A percentile compares a stretch with the other conserved stretches of the same genome.
These are phyloP conservation scores for Melangyna quadrimaculata DNA, from an alignment of 2,888 invertebrate species.

Conservation along the genomic window DNA sequence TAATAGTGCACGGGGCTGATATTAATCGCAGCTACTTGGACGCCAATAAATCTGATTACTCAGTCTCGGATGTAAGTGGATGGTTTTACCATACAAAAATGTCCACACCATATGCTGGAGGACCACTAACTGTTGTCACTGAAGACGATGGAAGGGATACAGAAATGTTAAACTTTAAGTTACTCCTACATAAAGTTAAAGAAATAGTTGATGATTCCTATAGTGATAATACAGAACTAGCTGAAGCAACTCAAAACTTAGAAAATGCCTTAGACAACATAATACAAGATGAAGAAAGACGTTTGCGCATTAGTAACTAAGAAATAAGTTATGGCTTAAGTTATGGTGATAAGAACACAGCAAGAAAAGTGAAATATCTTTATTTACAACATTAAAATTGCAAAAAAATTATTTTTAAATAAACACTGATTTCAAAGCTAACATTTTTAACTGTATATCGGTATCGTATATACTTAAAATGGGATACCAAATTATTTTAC, in stretches of 20 bases:
- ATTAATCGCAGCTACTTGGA: constrained; percentile 80
- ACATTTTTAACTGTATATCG: too few relatives aligned
- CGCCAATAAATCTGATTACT: constrained; percentile 80
- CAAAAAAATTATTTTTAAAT: constrained; percentile 41
- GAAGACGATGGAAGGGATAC: constrained; percentile 76
- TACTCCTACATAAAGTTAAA: constrained; percentile 79
- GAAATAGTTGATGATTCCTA: constrained; percentile 80
- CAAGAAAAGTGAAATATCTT: background rate
- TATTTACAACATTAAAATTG: constrained; percentile 28
- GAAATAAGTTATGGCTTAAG: background rate
- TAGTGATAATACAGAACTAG: constrained; percentile 80
- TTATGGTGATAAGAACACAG: background rate
- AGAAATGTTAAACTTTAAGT: constrained; percentile 79
- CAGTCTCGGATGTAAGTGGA: constrained; percentile 78
- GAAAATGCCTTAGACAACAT: constrained; percentile 80
- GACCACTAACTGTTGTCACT: constrained; percentile 37
- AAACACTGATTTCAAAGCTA: background rate
- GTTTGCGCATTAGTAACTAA: constrained; percentile 73
- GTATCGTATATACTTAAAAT: too few relatives aligned
- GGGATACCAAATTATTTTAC: too few relatives aligned
- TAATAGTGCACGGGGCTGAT: constrained; percentile 79
- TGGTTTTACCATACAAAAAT: constrained; percentile 78
- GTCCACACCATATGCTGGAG: constrained; percentile 57
- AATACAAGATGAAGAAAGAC: constrained; percentile 78
- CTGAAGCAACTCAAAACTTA: constrained; percentile 80